Evolutionary conservation across 2,113 vertebrate genomes (phyloP).

Genomic region (Cacatua alba): DNA sequence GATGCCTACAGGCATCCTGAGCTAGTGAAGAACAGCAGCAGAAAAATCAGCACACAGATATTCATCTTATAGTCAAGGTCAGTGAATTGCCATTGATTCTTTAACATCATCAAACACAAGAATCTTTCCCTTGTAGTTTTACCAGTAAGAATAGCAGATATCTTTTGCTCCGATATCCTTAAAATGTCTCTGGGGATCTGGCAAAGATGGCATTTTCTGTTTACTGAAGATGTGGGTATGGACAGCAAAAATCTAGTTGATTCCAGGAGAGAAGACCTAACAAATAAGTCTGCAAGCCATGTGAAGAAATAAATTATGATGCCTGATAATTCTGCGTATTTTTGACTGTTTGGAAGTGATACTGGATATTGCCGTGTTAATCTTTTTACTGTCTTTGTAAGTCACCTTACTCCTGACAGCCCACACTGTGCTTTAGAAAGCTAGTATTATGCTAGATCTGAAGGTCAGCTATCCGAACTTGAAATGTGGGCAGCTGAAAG

Average conservation of each 20-base stretch:
- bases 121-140: neutral
- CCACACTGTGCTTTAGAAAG: neutral
- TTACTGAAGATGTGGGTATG: neutral
- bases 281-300: neutral
- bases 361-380: neutral
- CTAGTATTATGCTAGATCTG: neutral
- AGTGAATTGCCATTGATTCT: neutral
- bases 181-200: neutral
- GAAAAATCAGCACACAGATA: neutral
- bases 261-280: neutral
- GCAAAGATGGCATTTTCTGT: neutral
- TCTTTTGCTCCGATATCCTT: neutral
- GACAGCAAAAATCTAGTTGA: neutral
- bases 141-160: neutral
- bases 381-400: neutral
- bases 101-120: neutral
- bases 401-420: neutral
- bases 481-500: conserved; percentile 34
- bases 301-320: neutral
- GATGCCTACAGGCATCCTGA: neutral
- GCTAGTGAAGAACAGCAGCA: neutral
- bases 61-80: neutral
- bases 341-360: neutral
- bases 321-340: neutral
- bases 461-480: conserved; percentile 59